Evolutionary conservation across 2,113 vertebrate species (phyloP).

Genomic region (Larimichthys crocea): DNA sequence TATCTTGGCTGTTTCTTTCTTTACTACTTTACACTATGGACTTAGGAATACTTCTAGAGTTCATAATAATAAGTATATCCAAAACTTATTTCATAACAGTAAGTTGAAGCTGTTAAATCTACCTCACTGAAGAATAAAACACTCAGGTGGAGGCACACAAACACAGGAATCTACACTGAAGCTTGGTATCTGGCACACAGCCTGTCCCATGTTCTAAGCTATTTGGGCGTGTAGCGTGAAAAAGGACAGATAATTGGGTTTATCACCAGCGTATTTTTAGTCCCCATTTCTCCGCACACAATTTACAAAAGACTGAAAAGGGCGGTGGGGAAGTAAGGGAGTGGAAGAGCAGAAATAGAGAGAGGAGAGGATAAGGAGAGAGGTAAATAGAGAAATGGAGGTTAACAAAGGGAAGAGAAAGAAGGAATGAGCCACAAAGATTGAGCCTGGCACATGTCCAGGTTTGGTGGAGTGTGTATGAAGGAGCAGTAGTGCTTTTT

Average conservation of each 20-base stretch:
- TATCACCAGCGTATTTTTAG: constrained; percentile 69
- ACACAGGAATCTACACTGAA: constrained; percentile 11
- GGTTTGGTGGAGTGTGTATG: constrained; percentile 45
- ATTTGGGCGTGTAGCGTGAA: constrained; percentile 62
- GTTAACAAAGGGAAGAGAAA: constrained; percentile 34
- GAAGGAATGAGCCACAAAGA: constrained; percentile 16
- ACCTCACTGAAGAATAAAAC: not conserved
- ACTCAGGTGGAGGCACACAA: constrained; percentile 35
- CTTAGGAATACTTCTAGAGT: not conserved
- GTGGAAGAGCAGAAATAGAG: constrained; percentile 11
- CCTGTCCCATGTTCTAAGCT: constrained; percentile 44
- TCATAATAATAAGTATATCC: not conserved
- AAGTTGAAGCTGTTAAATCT: not conserved
- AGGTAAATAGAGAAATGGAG: constrained; percentile 2
- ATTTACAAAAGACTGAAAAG: constrained; percentile 52
- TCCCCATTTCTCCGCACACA: constrained; percentile 51
- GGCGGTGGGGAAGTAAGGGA: not conserved
- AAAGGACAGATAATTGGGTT: constrained; percentile 71
- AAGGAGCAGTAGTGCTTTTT: constrained; percentile 36
- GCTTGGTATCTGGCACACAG: constrained; percentile 48
- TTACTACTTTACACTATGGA: not conserved
- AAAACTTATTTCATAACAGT: not conserved
- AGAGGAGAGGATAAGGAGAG: not conserved
- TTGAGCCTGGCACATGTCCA: constrained; percentile 47
- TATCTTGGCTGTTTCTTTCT: not conserved